Percentiles rank a stretch among this genome's conserved stretches.
Conservation (phyloP, 2,888 invertebrate genomes). For the Tachystola acroxantha region DNA sequence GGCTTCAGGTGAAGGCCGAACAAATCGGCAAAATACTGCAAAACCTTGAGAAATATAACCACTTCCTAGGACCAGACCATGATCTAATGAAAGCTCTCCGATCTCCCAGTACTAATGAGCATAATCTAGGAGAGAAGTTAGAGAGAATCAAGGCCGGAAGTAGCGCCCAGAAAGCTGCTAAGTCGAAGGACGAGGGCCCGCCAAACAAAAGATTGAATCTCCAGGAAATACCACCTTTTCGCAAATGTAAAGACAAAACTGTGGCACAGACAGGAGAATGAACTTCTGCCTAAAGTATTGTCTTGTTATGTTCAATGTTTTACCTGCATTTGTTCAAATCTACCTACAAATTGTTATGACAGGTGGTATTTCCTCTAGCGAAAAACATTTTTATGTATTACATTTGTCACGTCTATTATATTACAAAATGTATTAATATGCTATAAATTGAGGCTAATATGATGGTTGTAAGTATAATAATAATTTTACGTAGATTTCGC, state of each 20-base stretch:
- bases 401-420: slow-evolving; percentile 23
- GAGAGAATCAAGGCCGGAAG: slow-evolving; percentile 58
- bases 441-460: slow-evolving; percentile 33
- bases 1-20: slow-evolving; percentile 96
- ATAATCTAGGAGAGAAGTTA: slow-evolving; percentile 54
- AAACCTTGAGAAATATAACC: slow-evolving; percentile 93
- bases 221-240: slow-evolving; percentile 76
- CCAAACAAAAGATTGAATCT: slow-evolving; percentile 72
- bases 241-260: slow-evolving; percentile 50
- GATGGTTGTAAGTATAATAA: slow-evolving; percentile 27
- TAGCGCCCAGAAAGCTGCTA: slow-evolving; percentile 60
- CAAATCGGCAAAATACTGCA: slow-evolving; percentile 96
- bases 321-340: slow-evolving; percentile 10
- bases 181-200: slow-evolving; percentile 75
- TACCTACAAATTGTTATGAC: slow-evolving; percentile 6
- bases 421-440: slow-evolving; percentile 26
- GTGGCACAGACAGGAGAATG: slow-evolving; percentile 33
- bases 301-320: background rate
- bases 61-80: slow-evolving; percentile 81
- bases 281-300: slow-evolving; percentile 4
- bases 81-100: slow-evolving; percentile 69
- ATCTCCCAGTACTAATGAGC: slow-evolving; percentile 64
- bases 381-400: slow-evolving; percentile 10
- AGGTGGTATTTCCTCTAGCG: slow-evolving; percentile 46
- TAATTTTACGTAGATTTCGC: slow-evolving; percentile 7